Conservation (phyloP, 2,113 vertebrate species). For the Antechinus stuartii region DNA sequence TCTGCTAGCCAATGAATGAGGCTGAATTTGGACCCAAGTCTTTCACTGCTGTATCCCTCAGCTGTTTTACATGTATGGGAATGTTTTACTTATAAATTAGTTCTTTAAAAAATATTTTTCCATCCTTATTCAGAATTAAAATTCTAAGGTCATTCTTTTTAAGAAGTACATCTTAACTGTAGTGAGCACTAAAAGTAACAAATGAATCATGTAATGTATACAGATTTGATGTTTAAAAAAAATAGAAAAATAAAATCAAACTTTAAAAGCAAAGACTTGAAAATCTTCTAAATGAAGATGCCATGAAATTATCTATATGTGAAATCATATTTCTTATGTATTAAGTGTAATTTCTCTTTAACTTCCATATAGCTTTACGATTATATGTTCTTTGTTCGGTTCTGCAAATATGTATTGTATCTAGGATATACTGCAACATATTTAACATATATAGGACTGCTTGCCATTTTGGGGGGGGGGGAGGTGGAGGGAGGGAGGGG, state of each 20-base stretch:
- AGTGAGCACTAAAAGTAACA: constrained; percentile 34
- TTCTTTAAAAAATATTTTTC: constrained; percentile 10
- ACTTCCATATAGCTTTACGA: background rate
- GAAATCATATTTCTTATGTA: background rate
- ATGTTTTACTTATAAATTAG: background rate
- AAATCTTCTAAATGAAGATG: background rate
- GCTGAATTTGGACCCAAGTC: background rate
- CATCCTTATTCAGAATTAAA: constrained; percentile 28
- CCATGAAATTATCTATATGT: background rate
- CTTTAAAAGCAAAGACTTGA: background rate
- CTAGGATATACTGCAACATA: too few species aligned
- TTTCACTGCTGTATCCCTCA: background rate
- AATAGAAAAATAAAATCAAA: background rate
- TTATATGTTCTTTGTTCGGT: background rate
- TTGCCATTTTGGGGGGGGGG: too few species aligned
- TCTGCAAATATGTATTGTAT: too few species aligned
- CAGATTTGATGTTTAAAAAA: constrained; percentile 43
- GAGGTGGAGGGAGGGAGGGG: too few species aligned
- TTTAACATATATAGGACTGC: too few species aligned
- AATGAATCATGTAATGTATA: background rate
- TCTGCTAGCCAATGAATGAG: background rate
- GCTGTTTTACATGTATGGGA: background rate
- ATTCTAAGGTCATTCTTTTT: constrained; percentile 7
- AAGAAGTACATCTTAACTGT: constrained; percentile 34
- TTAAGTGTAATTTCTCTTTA: background rate